Evolutionary conservation across 2,888 invertebrate species (phyloP), one percentile per base, ranked within the genome.

Genomic region (Allophyes oxyacanthae): DNA sequence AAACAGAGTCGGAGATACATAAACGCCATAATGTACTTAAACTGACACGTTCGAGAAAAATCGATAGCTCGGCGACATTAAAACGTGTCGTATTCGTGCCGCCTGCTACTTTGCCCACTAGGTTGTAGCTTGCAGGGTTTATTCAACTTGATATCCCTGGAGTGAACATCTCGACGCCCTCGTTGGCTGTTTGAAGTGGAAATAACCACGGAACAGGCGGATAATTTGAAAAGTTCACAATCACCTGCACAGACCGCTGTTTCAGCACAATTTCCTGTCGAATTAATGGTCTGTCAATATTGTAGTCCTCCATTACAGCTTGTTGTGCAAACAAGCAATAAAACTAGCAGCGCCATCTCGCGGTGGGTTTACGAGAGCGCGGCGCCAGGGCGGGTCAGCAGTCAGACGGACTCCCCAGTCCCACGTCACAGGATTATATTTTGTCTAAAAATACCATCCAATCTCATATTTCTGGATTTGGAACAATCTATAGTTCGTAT

Each of bases 271-370:
- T 94, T 91, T 93, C 89, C 92, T 92, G 86, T 81, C 85, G 92
- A 93, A 94, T 92, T 94, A 93, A 94, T 92, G 93, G 88, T 92
- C 88, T 93, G 94, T 92, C 94, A 92, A 94, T 94, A 93, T 91
- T 92, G 90, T 87, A 89, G 86, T 86, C 87, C 85, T 89, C 90
- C 87, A 90, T 91, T 91, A 91, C 86, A 85, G 89, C 86, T 87
- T 89, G 89, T 89, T 89, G 90, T 88, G 90, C 88, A 85, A 92
- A 89, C 90, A 78, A 77, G 84, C 87, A 85, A 88, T 92, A 88
- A 92, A 90, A 86, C 85, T 83, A 81, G 78, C 88, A 88, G 69
- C 85, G 88, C 91, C 88, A 92, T 92, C 91, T 91, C 75, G 81
- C 81, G 87, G 86, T 63, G 82, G 79, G 81, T 89, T 91, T 90